Base-by-base conservation (phyloP, 2,797 vertebrate genomes). In the Salarias fasciatus region DNA sequence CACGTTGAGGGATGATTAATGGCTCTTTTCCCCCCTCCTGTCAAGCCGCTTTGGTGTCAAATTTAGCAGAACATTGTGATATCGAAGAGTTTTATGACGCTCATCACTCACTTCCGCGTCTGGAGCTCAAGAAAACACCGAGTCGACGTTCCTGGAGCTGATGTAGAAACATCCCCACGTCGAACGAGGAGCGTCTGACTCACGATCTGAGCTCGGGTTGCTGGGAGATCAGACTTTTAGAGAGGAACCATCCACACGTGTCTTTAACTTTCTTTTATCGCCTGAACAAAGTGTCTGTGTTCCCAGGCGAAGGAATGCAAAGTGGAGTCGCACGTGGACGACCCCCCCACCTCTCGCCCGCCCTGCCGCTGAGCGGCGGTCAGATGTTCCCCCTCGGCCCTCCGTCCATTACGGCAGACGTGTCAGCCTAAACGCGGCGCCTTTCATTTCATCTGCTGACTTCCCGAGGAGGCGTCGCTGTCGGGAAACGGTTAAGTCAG, bases 321-420 rank as follows among this genome's bases (percentile, higher is more conserved):
- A 6, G 10, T 36, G 11, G 40, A 30, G 5, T 24, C 18, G 3
- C 18, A 24, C 31, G 44, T 11, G 29, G 43, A 53, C 1, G 5
- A 38, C 40, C 29, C 66, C 49, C 63, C 8, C 30, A 13, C 37
- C 2, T 24, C 2, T 24, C n/a, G 14, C 48, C 40, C 53, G n/a
- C n/a, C n/a, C n/a, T n/a, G n/a, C n/a, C 31, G 29, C 47, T 2
- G 13, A 66, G 59, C 53, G 54, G 66, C 40, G 51, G 57, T 69
- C 62, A 61, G 79, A 64, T 11, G 49, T 52, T 62, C 40, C 28
- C 0, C 58, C 56, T 56, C 75, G 58, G 45, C 59, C 54, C 38
- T 61, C 56, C 72, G 71, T 81, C 62, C 79, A 74, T 83, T 63
- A 73, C 24, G 53, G 75, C 40, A 38, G 41, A 77, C 82, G 79